Percentiles rank a stretch among this genome's conserved stretches.
phyloP scores from a whole-genome alignment of 2,797 vertebrate species.

The Anniella stebbinsi region DNA sequence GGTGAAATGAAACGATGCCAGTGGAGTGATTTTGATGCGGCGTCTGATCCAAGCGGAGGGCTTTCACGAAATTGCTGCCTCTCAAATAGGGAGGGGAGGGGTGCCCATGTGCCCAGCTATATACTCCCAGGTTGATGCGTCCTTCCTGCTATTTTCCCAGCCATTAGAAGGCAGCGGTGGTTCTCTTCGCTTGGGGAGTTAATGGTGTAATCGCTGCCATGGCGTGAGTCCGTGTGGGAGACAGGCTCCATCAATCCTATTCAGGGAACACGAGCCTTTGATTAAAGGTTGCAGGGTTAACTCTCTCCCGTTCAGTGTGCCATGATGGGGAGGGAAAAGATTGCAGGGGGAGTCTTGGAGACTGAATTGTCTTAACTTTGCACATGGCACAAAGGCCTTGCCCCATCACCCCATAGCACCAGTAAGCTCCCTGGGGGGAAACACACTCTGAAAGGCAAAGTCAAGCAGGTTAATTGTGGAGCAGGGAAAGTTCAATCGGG shows the following conservation, averaged over 20 bases:
- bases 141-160: not conserved
- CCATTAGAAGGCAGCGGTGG: not conserved
- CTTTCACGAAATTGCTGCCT: not conserved
- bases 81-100: not conserved
- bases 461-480: constrained; percentile 12
- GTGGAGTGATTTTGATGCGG: not conserved
- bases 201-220: constrained; percentile 1
- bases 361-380: not conserved
- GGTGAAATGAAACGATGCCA: too few relatives aligned
- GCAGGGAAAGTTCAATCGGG: not conserved
- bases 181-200: not conserved
- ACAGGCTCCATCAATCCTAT: constrained; percentile 19
- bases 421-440: not conserved
- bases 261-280: constrained; percentile 23
- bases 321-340: not conserved
- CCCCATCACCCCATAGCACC: not conserved
- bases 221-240: not conserved
- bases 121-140: not conserved
- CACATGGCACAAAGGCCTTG: not conserved
- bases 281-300: constrained; percentile 29
- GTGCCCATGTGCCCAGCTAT: too few relatives aligned
- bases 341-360: too few relatives aligned
- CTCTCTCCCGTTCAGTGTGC: not conserved
- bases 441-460: not conserved
- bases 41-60: not conserved